Evolutionary conservation across 2,113 vertebrate genomes (phyloP).

Genomic region (Actenoides hombroni): DNA sequence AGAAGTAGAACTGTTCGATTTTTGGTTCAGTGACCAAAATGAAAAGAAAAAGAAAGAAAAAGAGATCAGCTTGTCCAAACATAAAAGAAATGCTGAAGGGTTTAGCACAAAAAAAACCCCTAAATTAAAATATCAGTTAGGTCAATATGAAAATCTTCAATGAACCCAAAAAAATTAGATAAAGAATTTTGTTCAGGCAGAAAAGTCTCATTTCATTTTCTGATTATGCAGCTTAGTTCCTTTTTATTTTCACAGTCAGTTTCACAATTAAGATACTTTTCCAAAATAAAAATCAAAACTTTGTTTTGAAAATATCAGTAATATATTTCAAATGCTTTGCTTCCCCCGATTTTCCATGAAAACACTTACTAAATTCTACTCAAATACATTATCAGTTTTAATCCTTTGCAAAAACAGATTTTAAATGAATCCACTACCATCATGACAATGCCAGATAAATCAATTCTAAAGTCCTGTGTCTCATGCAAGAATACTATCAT

Average conservation of each 20-base stretch:
- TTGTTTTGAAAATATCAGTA: not conserved
- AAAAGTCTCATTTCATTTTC: constrained; percentile 22
- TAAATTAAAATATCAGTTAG: constrained; percentile 56
- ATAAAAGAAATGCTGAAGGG: constrained; percentile 15
- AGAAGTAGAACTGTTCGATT: constrained; percentile 45
- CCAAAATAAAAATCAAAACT: not conserved
- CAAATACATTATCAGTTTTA: not conserved
- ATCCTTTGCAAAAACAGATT: not conserved
- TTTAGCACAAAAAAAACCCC: not conserved
- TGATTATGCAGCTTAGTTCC: not conserved
- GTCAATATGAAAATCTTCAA: constrained; percentile 59
- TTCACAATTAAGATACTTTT: constrained; percentile 1
- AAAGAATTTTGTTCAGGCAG: constrained; percentile 48
- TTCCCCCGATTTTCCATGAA: not conserved
- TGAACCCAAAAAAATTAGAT: constrained; percentile 50
- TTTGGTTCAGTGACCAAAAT: constrained; percentile 67
- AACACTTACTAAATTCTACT: not conserved
- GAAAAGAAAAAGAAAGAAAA: constrained; percentile 60
- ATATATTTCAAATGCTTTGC: not conserved
- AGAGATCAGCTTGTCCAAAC: constrained; percentile 27
- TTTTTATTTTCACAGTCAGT: not conserved
- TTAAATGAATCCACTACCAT: not conserved
- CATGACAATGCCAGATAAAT: not conserved
- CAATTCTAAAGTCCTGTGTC: not conserved
- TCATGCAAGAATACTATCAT: not conserved